Conservation (phyloP, 2,888 invertebrate genomes). For the Molanna angustata region DNA sequence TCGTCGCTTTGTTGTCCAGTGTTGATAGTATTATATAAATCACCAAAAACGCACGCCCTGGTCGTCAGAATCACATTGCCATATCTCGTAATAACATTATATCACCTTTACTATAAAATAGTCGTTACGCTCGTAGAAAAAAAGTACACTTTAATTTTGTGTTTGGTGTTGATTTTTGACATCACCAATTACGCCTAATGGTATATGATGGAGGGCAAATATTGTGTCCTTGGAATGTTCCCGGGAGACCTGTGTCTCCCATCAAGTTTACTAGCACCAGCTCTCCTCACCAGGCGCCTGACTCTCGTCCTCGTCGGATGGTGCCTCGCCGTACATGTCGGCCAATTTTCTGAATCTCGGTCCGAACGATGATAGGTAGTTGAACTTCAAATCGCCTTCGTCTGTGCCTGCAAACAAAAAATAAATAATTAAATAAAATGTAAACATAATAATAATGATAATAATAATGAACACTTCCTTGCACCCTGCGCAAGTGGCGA, state of each 20-base stretch:
- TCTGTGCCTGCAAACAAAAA: slow-evolving; percentile 63
- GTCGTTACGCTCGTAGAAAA: no score
- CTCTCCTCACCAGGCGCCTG: slow-evolving; percentile 76
- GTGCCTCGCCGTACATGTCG: slow-evolving; percentile 91
- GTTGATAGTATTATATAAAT: no score
- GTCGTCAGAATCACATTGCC: background rate
- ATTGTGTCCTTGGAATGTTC: background rate
- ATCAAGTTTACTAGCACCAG: slow-evolving; percentile 70
- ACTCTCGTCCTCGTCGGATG: slow-evolving; percentile 77
- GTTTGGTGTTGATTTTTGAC: no score
- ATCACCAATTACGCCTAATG: slow-evolving; percentile 6
- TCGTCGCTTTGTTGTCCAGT: no score
- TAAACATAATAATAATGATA: no score
- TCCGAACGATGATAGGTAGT: slow-evolving; percentile 91
- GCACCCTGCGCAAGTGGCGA: no score
- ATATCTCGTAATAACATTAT: background rate
- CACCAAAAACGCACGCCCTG: slow-evolving; percentile 21
- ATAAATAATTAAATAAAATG: background rate
- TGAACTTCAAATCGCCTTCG: slow-evolving; percentile 91
- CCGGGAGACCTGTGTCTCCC: slow-evolving; percentile 9
- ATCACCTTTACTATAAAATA: no score
- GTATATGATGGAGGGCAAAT: slow-evolving; percentile 8
- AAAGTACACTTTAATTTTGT: no score
- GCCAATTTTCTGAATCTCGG: slow-evolving; percentile 93
- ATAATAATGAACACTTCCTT: no score